These are phyloP conservation scores for Morpho helenor DNA, from an alignment of 2,888 invertebrate genomes.

Conservation along the genomic window DNA sequence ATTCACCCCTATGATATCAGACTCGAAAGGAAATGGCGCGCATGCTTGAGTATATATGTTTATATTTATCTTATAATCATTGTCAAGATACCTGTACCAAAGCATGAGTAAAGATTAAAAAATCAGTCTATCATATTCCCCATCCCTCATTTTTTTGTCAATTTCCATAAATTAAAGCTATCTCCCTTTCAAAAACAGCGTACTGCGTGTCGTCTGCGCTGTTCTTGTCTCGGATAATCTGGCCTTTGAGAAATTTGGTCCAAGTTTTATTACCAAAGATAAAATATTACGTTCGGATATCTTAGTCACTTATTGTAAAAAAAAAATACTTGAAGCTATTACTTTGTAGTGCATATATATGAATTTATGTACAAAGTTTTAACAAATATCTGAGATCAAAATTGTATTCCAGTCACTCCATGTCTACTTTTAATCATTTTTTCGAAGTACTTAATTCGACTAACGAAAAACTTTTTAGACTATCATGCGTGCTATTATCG, in stretches of 20 bases:
- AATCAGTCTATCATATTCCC: constrained; percentile 71
- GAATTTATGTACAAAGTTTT: constrained; percentile 56
- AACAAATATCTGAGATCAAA: constrained; percentile 72
- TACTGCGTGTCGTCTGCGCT: constrained; percentile 32
- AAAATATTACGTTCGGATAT: constrained; percentile 14
- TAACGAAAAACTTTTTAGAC: too few relatives aligned
- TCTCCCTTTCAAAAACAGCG: constrained; percentile 57
- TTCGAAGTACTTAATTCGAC: neutral
- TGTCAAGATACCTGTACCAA: constrained; percentile 70
- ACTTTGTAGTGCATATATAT: constrained; percentile 41
- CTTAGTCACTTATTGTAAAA: constrained; percentile 12
- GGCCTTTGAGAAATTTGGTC: constrained; percentile 60
- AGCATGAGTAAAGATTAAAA: constrained; percentile 66
- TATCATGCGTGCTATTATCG: too few relatives aligned
- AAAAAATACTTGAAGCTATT: constrained; percentile 36
- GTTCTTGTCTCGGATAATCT: constrained; percentile 43
- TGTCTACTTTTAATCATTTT: neutral
- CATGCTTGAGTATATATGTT: constrained; percentile 29
- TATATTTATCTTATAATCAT: constrained; percentile 45
- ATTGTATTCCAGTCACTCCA: constrained; percentile 45
- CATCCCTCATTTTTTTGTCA: constrained; percentile 52
- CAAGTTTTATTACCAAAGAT: constrained; percentile 39
- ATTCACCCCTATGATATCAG: constrained; percentile 10
- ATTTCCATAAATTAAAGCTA: constrained; percentile 70
- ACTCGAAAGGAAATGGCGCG: constrained; percentile 15